These are phyloP conservation scores for Agapornis canus DNA, from an alignment of 2,797 vertebrate species.

Conservation along the genomic window DNA sequence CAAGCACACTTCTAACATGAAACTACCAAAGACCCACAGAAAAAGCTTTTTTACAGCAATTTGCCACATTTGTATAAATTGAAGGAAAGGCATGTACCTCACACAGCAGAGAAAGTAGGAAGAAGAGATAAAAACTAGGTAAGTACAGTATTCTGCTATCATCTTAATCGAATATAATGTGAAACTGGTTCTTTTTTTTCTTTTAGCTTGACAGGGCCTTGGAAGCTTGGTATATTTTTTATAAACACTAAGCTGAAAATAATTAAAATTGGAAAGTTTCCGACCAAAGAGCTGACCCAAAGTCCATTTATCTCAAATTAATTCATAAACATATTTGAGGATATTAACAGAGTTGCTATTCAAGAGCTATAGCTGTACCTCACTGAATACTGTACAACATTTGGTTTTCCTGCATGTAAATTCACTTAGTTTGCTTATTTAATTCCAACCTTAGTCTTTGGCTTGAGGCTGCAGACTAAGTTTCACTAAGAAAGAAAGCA, in stretches of 20 bases:
- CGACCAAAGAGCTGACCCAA: not conserved
- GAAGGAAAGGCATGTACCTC: not conserved
- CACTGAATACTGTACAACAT: not conserved
- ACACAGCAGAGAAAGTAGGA: not conserved
- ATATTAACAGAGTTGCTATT: not conserved
- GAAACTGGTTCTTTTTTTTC: not conserved
- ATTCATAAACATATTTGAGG: not conserved
- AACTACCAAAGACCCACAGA: not conserved
- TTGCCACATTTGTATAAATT: not conserved
- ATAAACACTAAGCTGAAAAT: not conserved
- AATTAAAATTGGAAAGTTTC: not conserved
- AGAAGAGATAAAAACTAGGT: not conserved
- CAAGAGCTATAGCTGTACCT: not conserved
- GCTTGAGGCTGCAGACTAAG: not conserved
- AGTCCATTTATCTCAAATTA: not conserved
- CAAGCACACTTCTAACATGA: not conserved
- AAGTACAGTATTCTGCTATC: not conserved
- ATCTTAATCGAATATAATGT: not conserved
- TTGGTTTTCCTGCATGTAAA: not conserved
- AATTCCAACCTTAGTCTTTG: not conserved
- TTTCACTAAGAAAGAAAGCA: not conserved
- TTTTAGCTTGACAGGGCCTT: not conserved
- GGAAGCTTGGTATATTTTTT: not conserved
- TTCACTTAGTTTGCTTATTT: not conserved
- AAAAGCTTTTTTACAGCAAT: not conserved